Evolutionary conservation across 2,888 invertebrate genomes (phyloP).

Genomic region (Theretra japonica): DNA sequence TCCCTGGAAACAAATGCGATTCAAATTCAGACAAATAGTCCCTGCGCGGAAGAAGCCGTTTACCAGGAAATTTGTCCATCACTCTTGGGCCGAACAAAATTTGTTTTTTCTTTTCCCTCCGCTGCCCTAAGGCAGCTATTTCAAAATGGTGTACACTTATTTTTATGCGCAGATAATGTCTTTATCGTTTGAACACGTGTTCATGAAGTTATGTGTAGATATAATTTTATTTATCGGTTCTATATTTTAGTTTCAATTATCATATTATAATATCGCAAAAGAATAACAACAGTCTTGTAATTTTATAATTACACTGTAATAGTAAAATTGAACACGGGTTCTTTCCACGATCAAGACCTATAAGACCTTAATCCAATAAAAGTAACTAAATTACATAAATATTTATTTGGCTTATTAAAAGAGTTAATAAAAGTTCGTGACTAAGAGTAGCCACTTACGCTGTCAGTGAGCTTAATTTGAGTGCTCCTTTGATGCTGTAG

Average conservation of each 20-base stretch:
- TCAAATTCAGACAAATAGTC: conserved; percentile 85
- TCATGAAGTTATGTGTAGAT: background rate
- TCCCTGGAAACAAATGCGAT: conserved; percentile 82
- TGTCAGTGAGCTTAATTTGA: conserved; percentile 56
- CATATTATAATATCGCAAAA: too few relatives aligned
- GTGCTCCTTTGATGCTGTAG: conserved; percentile 58
- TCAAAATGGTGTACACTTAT: conserved; percentile 42
- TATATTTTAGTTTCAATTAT: background rate
- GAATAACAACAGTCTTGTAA: too few relatives aligned
- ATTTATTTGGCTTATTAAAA: background rate
- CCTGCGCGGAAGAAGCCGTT: conserved; percentile 79
- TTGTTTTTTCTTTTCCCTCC: conserved; percentile 69
- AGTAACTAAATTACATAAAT: too few relatives aligned
- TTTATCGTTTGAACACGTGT: background rate
- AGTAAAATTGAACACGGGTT: too few relatives aligned
- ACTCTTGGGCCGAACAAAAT: conserved; percentile 76
- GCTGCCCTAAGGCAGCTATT: conserved; percentile 52
- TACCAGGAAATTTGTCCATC: conserved; percentile 83
- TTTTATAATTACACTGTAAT: too few relatives aligned
- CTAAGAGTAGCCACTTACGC: conserved; percentile 55
- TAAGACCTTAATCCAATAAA: too few relatives aligned
- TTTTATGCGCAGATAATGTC: conserved; percentile 21
- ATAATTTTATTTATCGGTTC: background rate
- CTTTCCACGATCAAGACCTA: too few relatives aligned
- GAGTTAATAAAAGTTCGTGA: conserved; percentile 20